Evolutionary conservation across 2,888 invertebrate species (phyloP).

Genomic region (Drosophila diplacantha): DNA sequence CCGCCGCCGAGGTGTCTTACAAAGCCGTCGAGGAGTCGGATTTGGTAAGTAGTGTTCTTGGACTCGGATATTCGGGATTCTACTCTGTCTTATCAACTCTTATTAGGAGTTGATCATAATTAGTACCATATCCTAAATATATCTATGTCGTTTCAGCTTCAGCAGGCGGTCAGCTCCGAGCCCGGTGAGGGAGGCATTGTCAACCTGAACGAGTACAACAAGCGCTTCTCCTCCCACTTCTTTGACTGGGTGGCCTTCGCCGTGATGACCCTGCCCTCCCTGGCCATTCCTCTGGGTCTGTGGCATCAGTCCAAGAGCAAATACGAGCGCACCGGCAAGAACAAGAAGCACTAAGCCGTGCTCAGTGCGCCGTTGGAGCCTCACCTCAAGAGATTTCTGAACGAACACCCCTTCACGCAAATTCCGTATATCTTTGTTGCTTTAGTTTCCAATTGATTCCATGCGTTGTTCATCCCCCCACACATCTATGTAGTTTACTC

Average conservation of each 20-base stretch:
- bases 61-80: neutral
- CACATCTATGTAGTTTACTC: conserved; percentile 38
- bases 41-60: conserved; percentile 79
- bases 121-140: neutral
- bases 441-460: conserved; percentile 46
- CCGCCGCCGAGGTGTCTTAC: conserved; percentile 95
- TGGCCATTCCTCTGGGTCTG: conserved; percentile 94
- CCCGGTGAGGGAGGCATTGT: conserved; percentile 98
- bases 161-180: conserved; percentile 88
- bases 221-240: conserved; percentile 97
- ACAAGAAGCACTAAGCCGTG: conserved; percentile 81
- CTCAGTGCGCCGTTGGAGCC: conserved; percentile 22
- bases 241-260: conserved; percentile 98
- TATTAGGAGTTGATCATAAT: neutral
- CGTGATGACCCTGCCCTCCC: conserved; percentile 95
- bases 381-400: conserved; percentile 52
- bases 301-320: conserved; percentile 97
- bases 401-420: conserved; percentile 39
- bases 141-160: conserved; percentile 79
- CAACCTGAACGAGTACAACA: conserved; percentile 94
- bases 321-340: conserved; percentile 89
- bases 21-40: conserved; percentile 89
- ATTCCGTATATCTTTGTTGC: conserved; percentile 52
- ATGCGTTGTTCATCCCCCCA: conserved; percentile 49
- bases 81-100: neutral